Percentiles rank a stretch among this genome's conserved stretches.
phyloP scores from a whole-genome alignment of 2,113 vertebrate genomes.

The Triplophysa dalaica region DNA sequence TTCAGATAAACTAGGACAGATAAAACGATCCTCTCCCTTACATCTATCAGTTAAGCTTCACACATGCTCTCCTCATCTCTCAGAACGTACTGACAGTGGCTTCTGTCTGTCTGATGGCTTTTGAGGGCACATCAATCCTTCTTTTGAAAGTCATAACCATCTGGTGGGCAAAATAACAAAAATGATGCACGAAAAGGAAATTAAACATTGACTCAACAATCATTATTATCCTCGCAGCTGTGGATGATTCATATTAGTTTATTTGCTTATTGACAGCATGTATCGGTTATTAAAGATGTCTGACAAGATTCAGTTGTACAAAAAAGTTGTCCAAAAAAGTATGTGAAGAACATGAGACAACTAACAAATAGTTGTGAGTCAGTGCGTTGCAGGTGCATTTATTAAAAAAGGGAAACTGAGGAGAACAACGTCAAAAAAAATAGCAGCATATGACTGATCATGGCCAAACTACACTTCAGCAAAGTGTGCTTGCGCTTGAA shows the following conservation, averaged over 20 bases:
- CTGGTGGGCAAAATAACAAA: constrained; percentile 1
- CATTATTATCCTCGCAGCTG: not conserved
- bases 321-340: not conserved
- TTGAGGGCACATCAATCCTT: constrained; percentile 44
- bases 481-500: not conserved
- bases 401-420: not conserved
- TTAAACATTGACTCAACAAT: constrained; percentile 13
- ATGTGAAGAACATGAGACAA: not conserved
- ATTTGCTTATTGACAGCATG: constrained; percentile 1
- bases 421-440: not conserved
- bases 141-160: constrained; percentile 17
- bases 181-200: constrained; percentile 5
- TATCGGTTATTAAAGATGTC: constrained; percentile 1
- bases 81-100: constrained; percentile 17
- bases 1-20: constrained; percentile 2
- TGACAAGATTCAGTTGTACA: not conserved
- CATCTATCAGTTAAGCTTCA: constrained; percentile 32
- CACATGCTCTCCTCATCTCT: constrained; percentile 20
- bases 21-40: constrained; percentile 11
- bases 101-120: constrained; percentile 12
- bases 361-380: not conserved
- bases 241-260: not conserved
- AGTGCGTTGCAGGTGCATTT: not conserved
- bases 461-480: not conserved
- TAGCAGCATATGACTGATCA: not conserved